phyloP scores from a whole-genome alignment of 2,888 invertebrate species.

The Ectemnius cavifrons region DNA sequence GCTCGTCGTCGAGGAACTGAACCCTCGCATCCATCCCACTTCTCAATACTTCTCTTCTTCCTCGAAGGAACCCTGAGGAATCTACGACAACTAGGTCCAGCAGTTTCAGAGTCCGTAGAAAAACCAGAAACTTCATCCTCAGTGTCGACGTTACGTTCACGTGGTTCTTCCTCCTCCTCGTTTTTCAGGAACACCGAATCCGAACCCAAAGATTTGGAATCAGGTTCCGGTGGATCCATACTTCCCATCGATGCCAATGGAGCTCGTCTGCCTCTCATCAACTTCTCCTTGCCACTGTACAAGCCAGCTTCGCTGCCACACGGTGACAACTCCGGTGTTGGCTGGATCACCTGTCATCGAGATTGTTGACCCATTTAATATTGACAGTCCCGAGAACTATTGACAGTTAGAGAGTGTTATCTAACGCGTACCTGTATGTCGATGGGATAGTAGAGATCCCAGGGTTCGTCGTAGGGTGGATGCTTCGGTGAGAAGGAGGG shows the following conservation, averaged over 20 bases:
- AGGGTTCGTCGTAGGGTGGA: conserved; percentile 77
- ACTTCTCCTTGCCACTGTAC: conserved; percentile 73
- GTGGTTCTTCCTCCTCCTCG: conserved; percentile 76
- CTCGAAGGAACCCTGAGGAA: conserved; percentile 77
- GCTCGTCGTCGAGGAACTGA: conserved; percentile 74
- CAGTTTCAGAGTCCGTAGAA: conserved; percentile 88
- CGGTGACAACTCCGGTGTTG: conserved; percentile 91
- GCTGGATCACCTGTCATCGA: conserved; percentile 82
- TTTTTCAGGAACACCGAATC: conserved; percentile 90
- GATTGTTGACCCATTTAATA: not conserved
- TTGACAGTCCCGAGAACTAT: conserved; percentile 2
- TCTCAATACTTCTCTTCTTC: conserved; percentile 71
- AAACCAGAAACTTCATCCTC: conserved; percentile 92
- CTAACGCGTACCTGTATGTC: conserved; percentile 80
- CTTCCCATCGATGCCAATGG: conserved; percentile 90
- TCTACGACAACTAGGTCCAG: conserved; percentile 73
- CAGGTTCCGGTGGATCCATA: conserved; percentile 84
- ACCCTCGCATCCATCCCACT: conserved; percentile 78
- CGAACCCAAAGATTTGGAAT: conserved; percentile 83
- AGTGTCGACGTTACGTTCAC: conserved; percentile 82
- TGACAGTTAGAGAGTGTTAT: not conserved
- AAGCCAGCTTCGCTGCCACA: conserved; percentile 84
- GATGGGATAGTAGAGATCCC: conserved; percentile 82
- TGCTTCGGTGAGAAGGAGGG: conserved; percentile 76
- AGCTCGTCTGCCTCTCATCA: conserved; percentile 80